Base-by-base conservation (phyloP, 2,113 vertebrate genomes). In the Oriolus oriolus region DNA sequence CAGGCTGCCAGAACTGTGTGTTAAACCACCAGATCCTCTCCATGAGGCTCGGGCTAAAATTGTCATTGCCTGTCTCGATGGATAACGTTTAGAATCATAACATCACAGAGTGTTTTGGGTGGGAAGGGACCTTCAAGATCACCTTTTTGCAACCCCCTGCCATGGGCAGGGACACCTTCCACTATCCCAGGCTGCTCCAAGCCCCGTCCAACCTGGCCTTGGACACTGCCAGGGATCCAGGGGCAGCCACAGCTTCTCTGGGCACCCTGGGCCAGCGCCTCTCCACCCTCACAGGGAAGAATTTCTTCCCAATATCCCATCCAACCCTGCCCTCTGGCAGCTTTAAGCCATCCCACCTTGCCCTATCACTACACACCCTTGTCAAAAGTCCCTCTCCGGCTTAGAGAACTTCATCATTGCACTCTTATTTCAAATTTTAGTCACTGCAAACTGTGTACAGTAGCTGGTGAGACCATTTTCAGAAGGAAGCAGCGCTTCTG, bases 221-320 rank as follows among this genome's bases (percentile, higher is more conserved):
- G 69, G 23, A 1, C 53, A 60, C 11, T 75, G 0, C 33, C 87
- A 66, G 52, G 16, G 60, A 52, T 66, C n/a, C 82, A 84, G 33
- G 52, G 23, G 10, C 68, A 89, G 37, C 33, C 77, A 16, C 60
- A 89, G 37, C 33, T 74, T 0, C 52, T 66, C 37, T 74, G 33
- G 42, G 8, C 50, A 81, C 5, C 35, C 56, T 59, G 37, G 33
- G 37, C 50, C 68, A 81, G 68, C 14, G 7, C 18, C 17, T 81
- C 0, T 0, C 14, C 13, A 59, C 6, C 37, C 50, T 59, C 10
- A 0, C 3, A 74, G 33, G 19, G 45, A 44, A 13, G 0, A 20
- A 39, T 68, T 89, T 3, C 16, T n/a, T 4, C 53, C 45, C 39
- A n/a, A 30, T 1, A 68, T 60, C 68, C 22, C 33, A 52, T 12